Evolutionary conservation across 2,113 vertebrate species (phyloP).

Genomic region (Hydrochoerus hydrochaeris): DNA sequence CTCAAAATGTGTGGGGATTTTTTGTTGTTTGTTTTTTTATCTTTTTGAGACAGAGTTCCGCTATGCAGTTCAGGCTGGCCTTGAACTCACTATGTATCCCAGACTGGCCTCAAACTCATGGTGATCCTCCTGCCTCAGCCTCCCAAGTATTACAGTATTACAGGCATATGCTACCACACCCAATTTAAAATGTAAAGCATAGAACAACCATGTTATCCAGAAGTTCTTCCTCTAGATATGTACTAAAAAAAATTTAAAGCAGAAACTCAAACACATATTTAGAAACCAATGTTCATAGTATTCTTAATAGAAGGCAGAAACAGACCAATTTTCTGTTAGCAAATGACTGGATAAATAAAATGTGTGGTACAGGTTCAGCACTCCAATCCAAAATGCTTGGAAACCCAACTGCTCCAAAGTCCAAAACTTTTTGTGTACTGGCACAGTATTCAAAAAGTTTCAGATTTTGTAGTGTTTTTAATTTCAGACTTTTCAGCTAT

Average conservation of each 20-base stretch:
- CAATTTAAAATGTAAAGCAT: neutral
- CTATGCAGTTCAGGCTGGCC: neutral
- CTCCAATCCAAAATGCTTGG: neutral
- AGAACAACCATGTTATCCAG: constrained; percentile 9
- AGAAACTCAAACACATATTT: neutral
- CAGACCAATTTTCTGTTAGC: neutral
- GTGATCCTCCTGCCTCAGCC: neutral
- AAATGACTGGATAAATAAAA: neutral
- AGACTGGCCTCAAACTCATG: neutral
- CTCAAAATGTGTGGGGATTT: neutral
- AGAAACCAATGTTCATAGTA: neutral
- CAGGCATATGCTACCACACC: neutral
- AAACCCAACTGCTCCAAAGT: neutral
- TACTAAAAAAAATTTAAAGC: neutral
- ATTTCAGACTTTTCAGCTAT: neutral
- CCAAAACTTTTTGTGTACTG: neutral
- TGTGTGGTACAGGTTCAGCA: neutral
- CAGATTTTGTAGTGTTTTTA: neutral
- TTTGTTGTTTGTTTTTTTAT: neutral
- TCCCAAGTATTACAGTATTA: neutral
- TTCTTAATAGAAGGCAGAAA: neutral
- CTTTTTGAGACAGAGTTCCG: neutral
- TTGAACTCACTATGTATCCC: neutral
- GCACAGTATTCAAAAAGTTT: neutral
- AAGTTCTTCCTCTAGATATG: neutral